Base-by-base conservation (phyloP, 2,797 vertebrate species). In the Silurus aristotelis region DNA sequence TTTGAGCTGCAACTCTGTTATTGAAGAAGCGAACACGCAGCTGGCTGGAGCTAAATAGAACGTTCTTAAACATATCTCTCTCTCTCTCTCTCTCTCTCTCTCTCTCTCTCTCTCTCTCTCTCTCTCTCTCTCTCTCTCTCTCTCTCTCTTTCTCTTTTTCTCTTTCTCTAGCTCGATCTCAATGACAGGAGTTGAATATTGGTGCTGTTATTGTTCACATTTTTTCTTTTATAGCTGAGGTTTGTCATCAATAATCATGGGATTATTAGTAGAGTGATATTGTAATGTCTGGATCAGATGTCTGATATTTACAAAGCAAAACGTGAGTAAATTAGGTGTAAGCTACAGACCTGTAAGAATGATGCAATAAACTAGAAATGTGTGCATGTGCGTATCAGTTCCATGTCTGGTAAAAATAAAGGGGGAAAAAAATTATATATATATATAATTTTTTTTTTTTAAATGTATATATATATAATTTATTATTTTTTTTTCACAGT, bases 351-450 rank as follows among this genome's bases (percentile, higher is more conserved):
- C 15, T 55, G 52, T 85, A 84, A 90, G 89, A 89, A 89, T 95
- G 93, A 95, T 90, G 93, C 92, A 95, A 94, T 83, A 87, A 89
- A 88, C 84, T 86, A 87, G 91, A 94, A 95, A 93, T 86, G 14
- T 9, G 85, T 52, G 10, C 48, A 52, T 83, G 31, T 72, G 66
- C 58, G 60, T 19, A 61, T 63, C 25, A 76, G 68, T 89, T 91
- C 87, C 84, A 10, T 76, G 87, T 84, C 80, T 80, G 88, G 55
- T n/a, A n/a, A n/a, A n/a, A n/a, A n/a, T n/a, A n/a, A n/a, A n/a
- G n/a, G n/a, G n/a, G n/a, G n/a, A n/a, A n/a, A n/a, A n/a, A n/a
- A n/a, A n/a, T n/a, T n/a, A n/a, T n/a, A 27, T 27, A 27, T 27
- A 27, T 27, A 27, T 27, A 27, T 27, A 27, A 27, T 27, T 27